Evolutionary conservation across 1,140 invertebrate species (phyloP), one percentile per base, ranked within the genome.

Genomic region (Brachionus plicatilis): DNA sequence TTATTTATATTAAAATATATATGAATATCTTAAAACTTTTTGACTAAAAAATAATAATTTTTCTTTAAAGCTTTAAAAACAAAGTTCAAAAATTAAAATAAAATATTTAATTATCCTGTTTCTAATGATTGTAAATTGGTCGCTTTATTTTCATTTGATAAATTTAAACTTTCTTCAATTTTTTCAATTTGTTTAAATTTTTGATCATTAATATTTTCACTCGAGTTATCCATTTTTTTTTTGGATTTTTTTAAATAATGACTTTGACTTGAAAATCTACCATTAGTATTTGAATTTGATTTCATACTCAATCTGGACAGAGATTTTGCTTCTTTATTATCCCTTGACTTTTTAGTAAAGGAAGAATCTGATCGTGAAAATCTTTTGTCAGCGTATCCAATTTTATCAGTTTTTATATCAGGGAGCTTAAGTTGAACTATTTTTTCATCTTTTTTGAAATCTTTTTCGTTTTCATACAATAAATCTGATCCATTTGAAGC

Each of bases 401-500:
- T 68, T 14, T 41, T 33, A 72, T 41, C 17, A 9, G 33, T 72
- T 17, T 43, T 72, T 17, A 72, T 72, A 7, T 43, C 7, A 7
- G 68, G 68, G 2, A 72, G 37, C 37, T 72, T 72, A 12, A 72
- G 12, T 43, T 72, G 12, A 3, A 17, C 41, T 3, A 11, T 72
- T 17, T 41, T 41, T 17, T 72, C 17, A 17, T 41, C 29, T 41
- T 72, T 72, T 45, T 72, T 72, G 12, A 20, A 72, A 17, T 72
- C 33, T 72, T 72, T 72, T 41, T 72, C 68, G 9, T 17, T 72
- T n/a, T 72, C 68, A 24, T 24, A 27, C 11, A 41, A 14, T 43
- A 72, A 72, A 72, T 72, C 68, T 20, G 68, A 72, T n/a, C n/a
- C 41, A 72, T 43, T 72, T 72, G 68, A 72, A 8, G 11, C 41